Evolutionary conservation across 2,888 invertebrate species (phyloP).

Genomic region (Agonopterix subpropinquella): DNA sequence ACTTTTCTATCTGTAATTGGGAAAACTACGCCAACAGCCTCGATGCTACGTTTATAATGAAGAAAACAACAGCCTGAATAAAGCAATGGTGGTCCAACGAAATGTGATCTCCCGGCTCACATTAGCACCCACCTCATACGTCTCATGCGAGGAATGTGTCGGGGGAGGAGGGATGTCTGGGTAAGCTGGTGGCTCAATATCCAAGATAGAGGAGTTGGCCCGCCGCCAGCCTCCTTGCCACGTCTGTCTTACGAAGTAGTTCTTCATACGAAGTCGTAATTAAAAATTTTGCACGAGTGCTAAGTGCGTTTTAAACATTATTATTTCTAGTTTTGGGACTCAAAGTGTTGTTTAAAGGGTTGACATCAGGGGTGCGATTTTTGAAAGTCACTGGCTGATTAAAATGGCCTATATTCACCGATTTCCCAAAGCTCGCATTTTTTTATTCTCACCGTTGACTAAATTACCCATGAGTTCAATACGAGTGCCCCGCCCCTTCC

Average conservation of each 20-base stretch:
- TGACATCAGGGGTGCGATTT: too few relatives aligned
- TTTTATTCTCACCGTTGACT: too few relatives aligned
- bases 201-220: conserved; percentile 45
- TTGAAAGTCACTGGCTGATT: too few relatives aligned
- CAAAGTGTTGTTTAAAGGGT: too few relatives aligned
- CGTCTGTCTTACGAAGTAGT: conserved; percentile 27
- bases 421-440: too few relatives aligned
- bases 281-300: conserved; percentile 25
- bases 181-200: conserved; percentile 42
- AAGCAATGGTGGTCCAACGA: conserved; percentile 30
- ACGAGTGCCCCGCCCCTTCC: too few relatives aligned
- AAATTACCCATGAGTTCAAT: too few relatives aligned
- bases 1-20: conserved; percentile 8
- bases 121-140: conserved; percentile 19
- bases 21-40: conserved; percentile 25
- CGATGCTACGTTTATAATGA: conserved; percentile 36
- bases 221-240: conserved; percentile 41
- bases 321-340: too few relatives aligned
- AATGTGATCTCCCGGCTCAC: conserved; percentile 25
- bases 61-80: conserved; percentile 45
- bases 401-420: too few relatives aligned
- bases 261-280: conserved; percentile 23
- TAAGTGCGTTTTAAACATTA: too few relatives aligned
- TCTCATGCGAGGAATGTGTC: conserved; percentile 16
- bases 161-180: conserved; percentile 27